phyloP scores from a whole-genome alignment of 2,113 vertebrate genomes.

The Gracilinanus agilis region DNA sequence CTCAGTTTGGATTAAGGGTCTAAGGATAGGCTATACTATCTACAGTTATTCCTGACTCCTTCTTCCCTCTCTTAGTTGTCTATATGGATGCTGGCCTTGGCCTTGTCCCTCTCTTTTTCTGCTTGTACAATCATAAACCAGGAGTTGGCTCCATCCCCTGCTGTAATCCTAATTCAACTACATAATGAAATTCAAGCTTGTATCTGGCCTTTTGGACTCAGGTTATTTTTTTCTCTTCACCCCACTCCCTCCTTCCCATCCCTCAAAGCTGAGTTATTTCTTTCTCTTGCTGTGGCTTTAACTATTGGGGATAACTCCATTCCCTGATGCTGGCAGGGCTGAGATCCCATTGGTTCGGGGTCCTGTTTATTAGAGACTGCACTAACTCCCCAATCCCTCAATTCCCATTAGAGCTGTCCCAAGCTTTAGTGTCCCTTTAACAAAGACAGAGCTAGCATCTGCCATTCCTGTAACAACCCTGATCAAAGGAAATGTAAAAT shows the following conservation, averaged over 20 bases:
- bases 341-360: neutral
- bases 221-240: neutral
- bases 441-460: neutral
- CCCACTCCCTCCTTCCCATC: no score
- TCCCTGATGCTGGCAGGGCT: neutral
- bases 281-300: neutral
- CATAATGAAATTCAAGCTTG: neutral
- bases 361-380: neutral
- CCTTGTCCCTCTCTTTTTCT: neutral
- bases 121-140: neutral
- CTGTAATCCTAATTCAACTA: neutral
- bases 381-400: neutral
- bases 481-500: neutral
- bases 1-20: neutral
- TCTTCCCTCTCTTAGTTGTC: neutral
- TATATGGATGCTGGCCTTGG: neutral
- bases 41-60: neutral
- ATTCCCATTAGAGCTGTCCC: neutral
- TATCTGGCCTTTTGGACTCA: neutral
- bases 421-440: neutral
- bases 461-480: neutral
- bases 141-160: neutral
- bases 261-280: neutral
- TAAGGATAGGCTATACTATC: no score
- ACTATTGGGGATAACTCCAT: neutral